Percentiles rank a stretch among this genome's conserved stretches.
These are phyloP conservation scores for Brachyopa scutellaris DNA, from an alignment of 2,888 invertebrate species.

Conservation along the genomic window DNA sequence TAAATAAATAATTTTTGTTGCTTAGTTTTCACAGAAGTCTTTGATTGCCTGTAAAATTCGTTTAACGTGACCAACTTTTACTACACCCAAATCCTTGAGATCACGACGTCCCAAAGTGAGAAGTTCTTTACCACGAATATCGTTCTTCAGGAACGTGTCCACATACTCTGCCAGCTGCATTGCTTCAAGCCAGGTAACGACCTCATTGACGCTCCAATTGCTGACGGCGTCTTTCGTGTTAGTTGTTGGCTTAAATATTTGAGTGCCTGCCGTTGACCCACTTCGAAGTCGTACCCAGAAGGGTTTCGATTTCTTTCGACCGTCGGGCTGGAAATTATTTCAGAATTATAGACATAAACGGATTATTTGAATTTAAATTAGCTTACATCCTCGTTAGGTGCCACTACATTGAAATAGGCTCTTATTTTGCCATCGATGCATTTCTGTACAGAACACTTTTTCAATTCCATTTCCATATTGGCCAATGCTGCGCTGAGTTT, in stretches of 20 bases:
- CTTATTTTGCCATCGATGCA: conserved; percentile 80
- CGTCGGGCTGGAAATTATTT: conserved; percentile 81
- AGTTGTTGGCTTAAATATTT: conserved; percentile 77
- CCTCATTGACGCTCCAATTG: conserved; percentile 94
- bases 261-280: conserved; percentile 78
- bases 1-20: neutral
- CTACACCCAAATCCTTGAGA: conserved; percentile 94
- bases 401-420: conserved; percentile 81
- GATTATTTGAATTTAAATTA: too few relatives aligned
- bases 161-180: conserved; percentile 94
- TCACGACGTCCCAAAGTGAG: conserved; percentile 93
- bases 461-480: conserved; percentile 88
- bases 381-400: conserved; percentile 81
- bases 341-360: too few relatives aligned
- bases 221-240: conserved; percentile 83
- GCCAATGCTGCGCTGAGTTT: conserved; percentile 87
- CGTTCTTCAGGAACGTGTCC: conserved; percentile 94
- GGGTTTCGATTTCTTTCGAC: conserved; percentile 85
- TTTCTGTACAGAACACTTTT: conserved; percentile 85
- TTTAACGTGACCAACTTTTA: conserved; percentile 98
- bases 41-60: conserved; percentile 96
- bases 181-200: conserved; percentile 94
- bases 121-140: conserved; percentile 95
- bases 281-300: conserved; percentile 87
- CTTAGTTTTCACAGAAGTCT: conserved; percentile 84